Evolutionary conservation across 2,113 vertebrate species (phyloP), one percentile per base, ranked within the genome.

Genomic region (Leptodactylus fuscus): DNA sequence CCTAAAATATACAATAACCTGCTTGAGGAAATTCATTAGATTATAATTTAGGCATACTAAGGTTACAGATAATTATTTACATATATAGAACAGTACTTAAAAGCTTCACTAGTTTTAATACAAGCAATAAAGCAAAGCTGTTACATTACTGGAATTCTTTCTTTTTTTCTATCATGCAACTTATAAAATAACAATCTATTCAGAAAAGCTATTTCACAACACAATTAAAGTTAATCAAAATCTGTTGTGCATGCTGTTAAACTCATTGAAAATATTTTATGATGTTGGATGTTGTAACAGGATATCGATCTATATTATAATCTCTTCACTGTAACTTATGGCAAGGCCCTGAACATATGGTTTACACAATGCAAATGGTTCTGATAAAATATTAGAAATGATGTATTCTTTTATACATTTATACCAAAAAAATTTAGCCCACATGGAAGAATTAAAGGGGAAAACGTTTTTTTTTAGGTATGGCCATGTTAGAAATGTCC

Each of bases 211-310:
- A 49, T 81, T 81, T 81, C 62, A 70, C 41, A 44, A 24, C 29
- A 51, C 62, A 81, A 70, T 81, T 81, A 81, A 81, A 75, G 71
- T 75, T 46, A 75, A 75, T 75, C 71, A 75, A 48, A 75, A 48
- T 75, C 71, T 75, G 44, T 48, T 75, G 71, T 75, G 48, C n/a
- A 75, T 75, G n/a, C 41, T 48, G 24, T 48, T 48, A 48, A 48
- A 27, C 24, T 75, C 41, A 75, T 75, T 75, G 24, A 75, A 73
- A 75, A 75, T 75, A 48, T 24, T 75, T 75, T 49, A 75, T 36
- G 51, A 55, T 78, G 49, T 20, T n/a, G 7, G 4, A 34, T 38
- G 18, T 78, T 75, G 71, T 75, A 34, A 32, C 22, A 58, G 32
- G 3, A 36, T 55, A 34, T 36, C 18, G 29, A 34, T 51, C 15